Evolutionary conservation across 2,113 vertebrate species (phyloP).

Genomic region (Puma concolor): DNA sequence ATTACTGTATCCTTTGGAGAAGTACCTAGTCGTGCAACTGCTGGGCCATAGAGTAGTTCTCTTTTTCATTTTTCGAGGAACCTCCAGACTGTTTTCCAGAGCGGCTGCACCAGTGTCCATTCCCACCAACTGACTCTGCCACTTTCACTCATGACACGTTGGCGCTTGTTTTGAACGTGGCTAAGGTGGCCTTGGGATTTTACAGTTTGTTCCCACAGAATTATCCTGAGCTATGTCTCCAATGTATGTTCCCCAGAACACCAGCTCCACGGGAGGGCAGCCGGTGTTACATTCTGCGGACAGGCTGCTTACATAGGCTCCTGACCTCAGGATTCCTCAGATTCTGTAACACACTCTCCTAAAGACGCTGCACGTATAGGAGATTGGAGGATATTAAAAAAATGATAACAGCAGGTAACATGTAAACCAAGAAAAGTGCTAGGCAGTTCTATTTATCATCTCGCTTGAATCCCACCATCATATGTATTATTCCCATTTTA

Average conservation of each 20-base stretch:
- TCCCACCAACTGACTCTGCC: background rate
- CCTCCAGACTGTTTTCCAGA: too few species aligned
- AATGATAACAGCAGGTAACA: background rate
- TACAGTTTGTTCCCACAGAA: background rate
- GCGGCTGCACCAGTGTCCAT: too few species aligned
- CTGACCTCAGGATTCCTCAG: background rate
- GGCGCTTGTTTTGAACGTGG: background rate
- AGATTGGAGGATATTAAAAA: background rate
- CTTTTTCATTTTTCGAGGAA: too few species aligned
- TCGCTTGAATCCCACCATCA: background rate
- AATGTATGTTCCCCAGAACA: background rate
- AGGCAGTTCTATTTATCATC: background rate
- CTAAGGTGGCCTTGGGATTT: background rate
- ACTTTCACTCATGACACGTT: too few species aligned
- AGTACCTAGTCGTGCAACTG: too few species aligned
- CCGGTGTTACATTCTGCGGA: background rate
- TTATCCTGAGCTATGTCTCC: background rate
- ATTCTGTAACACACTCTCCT: background rate
- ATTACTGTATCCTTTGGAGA: too few species aligned
- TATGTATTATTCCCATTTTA: too few species aligned
- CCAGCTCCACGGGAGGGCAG: background rate
- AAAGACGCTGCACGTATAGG: background rate
- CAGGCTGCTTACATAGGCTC: background rate
- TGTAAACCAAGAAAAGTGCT: background rate
- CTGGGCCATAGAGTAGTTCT: too few species aligned